Base-by-base conservation (phyloP, 2,113 vertebrate species). In the Geococcyx californianus region DNA sequence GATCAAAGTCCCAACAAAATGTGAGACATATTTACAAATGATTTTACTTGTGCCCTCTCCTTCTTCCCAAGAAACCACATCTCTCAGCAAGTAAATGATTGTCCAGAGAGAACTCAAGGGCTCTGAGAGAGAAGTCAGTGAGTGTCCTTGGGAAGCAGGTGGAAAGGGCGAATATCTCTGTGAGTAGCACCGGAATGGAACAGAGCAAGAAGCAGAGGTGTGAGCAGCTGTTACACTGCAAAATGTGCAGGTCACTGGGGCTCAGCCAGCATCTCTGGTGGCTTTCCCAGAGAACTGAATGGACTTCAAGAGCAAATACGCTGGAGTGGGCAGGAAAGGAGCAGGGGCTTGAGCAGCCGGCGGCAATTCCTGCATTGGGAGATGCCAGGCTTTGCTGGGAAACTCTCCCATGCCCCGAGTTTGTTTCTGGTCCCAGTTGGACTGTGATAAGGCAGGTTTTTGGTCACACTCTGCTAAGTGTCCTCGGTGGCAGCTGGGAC, bases 11-110 rank as follows among this genome's bases (percentile, higher is more conserved):
- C 31, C 73, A 89, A 47, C 18, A 11, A 87, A 76, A 93, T 0
- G 0, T 16, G 16, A 94, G 34, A 9, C 21, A 4, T 55, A n/a
- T 49, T 55, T 69, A 56, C 10, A 59, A 80, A 69, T n/a, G 0
- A 38, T 56, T 89, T 84, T 84, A 81, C 44, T 74, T 55, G 24
- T 31, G 28, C 52, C 5, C 7, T 84, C 66, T 79, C 79, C 49
- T 63, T 88, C 68, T 45, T 94, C 56, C 29, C 52, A 90, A 62
- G 83, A 89, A 89, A 40, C 26, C 4, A 0, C 76, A 56, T 90
- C 84, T 90, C 75, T 74, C 12, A 26, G 29, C 73, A 87, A 56
- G 93, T 96, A 93, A 97, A 94, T 95, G 89, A 96, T 97, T 97
- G 86, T 55, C 80, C 64, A 88, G 83, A 69, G 36, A 42, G 67